phyloP scores from a whole-genome alignment of 2,113 vertebrate species.

The Microtus pennsylvanicus region DNA sequence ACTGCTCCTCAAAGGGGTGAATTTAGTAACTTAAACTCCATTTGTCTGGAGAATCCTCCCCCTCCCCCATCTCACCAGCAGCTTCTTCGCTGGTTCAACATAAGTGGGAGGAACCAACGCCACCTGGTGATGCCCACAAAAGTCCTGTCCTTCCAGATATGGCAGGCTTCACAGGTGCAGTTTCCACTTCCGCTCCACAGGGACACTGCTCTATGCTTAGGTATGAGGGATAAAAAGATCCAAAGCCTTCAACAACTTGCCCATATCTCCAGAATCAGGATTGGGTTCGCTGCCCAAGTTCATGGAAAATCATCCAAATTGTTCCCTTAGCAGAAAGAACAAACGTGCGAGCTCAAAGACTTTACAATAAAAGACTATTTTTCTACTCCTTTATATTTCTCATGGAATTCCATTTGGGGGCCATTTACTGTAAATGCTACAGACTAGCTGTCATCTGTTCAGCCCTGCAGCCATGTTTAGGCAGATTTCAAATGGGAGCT shows the following conservation, averaged over 20 bases:
- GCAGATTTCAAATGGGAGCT: not conserved
- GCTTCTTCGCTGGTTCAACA: not conserved
- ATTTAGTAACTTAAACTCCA: not conserved
- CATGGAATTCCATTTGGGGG: not conserved
- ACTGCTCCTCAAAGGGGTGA: not conserved
- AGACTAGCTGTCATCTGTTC: not conserved
- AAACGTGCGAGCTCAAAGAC: not conserved
- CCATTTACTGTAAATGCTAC: not conserved
- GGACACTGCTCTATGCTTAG: rapidly evolving
- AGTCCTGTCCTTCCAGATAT: not conserved
- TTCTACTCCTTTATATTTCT: constrained; percentile 15
- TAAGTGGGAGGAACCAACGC: not conserved
- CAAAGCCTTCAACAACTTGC: not conserved
- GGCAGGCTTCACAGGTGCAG: not conserved
- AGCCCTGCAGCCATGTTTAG: not conserved
- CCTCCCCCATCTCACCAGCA: not conserved
- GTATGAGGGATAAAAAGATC: not conserved
- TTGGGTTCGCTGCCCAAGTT: not conserved
- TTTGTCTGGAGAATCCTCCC: not conserved
- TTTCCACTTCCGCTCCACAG: not conserved
- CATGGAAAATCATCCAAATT: not conserved
- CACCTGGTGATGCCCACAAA: not conserved
- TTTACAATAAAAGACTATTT: constrained; percentile 7
- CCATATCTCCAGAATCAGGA: not conserved
- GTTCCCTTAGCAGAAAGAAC: constrained; percentile 33